These are phyloP conservation scores for Typhlichthys eigenmanni DNA, from an alignment of 2,797 vertebrate species.

Conservation along the genomic window DNA sequence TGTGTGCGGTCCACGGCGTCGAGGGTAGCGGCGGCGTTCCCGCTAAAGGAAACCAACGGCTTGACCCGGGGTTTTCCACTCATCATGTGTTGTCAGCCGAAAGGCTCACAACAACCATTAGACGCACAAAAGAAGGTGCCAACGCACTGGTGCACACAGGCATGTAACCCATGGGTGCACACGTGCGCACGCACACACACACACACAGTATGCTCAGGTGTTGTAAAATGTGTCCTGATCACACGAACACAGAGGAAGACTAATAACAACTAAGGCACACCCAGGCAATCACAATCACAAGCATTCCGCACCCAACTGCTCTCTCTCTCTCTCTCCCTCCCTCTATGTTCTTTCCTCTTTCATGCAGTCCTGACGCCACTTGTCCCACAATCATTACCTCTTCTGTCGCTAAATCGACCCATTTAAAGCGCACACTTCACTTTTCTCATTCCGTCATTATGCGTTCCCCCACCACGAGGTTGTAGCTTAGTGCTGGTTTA, in stretches of 20 bases:
- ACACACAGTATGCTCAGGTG: conserved; percentile 7
- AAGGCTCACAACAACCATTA: conserved; percentile 39
- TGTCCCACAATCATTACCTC: conserved; percentile 7
- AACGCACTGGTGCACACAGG: not conserved
- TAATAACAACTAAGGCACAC: conserved; percentile 67
- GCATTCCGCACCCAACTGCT: conserved; percentile 59
- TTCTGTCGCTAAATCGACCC: not conserved
- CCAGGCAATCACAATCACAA: conserved; percentile 61
- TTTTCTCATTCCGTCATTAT: not conserved
- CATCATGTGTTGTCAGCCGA: conserved; percentile 14
- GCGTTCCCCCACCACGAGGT: too few species aligned
- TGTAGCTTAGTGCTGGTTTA: conserved; percentile 1
- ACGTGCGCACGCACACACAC: conserved; percentile 3
- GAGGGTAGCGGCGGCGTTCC: too few species aligned
- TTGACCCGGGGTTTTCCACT: too few species aligned
- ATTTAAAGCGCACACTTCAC: conserved; percentile 11
- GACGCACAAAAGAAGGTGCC: not conserved
- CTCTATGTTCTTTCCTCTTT: conserved; percentile 40
- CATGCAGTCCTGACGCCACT: conserved; percentile 19
- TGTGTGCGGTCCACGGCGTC: too few species aligned
- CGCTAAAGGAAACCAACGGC: too few species aligned
- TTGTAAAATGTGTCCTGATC: conserved; percentile 37
- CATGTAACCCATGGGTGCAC: conserved; percentile 18
- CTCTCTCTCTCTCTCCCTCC: conserved; percentile 46
- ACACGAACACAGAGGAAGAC: conserved; percentile 57